phyloP scores from a whole-genome alignment of 2,888 invertebrate species.

The Eustalomyia histrio region DNA sequence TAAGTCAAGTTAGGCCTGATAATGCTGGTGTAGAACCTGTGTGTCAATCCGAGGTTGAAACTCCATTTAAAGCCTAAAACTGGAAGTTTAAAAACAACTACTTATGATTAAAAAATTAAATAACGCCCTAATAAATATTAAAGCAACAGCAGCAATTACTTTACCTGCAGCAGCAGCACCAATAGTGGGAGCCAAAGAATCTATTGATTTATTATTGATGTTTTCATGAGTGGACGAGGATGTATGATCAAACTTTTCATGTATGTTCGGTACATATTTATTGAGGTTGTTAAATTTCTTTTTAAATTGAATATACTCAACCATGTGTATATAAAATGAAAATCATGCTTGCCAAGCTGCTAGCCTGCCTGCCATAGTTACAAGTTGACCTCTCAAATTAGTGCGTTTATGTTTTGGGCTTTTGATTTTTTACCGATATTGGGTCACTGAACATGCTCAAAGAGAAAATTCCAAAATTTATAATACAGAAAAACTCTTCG shows the following conservation, averaged over 20 bases:
- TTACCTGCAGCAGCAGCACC: slow-evolving; percentile 22
- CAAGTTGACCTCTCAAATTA: slow-evolving; percentile 63
- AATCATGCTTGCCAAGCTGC: not conserved
- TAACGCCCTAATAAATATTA: not conserved
- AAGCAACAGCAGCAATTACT: slow-evolving; percentile 35
- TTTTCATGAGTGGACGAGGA: slow-evolving; percentile 50
- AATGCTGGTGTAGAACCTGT: no score
- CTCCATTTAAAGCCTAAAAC: no score
- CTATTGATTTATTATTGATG: slow-evolving; percentile 63
- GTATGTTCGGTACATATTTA: slow-evolving; percentile 35
- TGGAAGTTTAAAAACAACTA: no score
- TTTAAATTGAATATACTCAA: slow-evolving; percentile 1
- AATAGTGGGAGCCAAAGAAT: slow-evolving; percentile 54
- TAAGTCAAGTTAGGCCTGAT: no score
- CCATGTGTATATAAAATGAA: not conserved
- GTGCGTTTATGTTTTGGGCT: slow-evolving; percentile 59
- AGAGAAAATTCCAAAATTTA: slow-evolving; percentile 42
- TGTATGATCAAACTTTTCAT: slow-evolving; percentile 52
- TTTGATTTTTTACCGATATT: slow-evolving; percentile 66
- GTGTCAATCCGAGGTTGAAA: no score
- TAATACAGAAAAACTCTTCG: slow-evolving; percentile 17
- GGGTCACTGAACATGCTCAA: slow-evolving; percentile 57
- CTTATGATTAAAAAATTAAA: not conserved
- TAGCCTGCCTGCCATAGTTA: slow-evolving; percentile 21
- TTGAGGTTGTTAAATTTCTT: slow-evolving; percentile 50